These are phyloP conservation scores for Agonopterix arenella DNA, from an alignment of 2,888 invertebrate genomes.

Conservation along the genomic window DNA sequence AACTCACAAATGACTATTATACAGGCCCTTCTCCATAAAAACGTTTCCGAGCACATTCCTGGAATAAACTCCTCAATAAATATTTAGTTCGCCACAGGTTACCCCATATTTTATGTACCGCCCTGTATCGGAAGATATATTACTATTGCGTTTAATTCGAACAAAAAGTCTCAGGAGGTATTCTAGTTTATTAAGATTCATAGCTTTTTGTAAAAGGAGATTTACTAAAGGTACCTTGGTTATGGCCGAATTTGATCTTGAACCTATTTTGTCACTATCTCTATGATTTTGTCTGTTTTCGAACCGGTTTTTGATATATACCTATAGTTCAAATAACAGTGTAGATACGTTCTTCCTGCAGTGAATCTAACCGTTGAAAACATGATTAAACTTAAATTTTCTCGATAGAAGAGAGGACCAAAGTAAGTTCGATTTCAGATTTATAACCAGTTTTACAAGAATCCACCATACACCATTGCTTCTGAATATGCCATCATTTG, in stretches of 20 bases:
- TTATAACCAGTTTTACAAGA: no score
- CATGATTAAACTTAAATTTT: no score
- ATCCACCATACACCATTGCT: no score
- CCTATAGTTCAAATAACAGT: no score
- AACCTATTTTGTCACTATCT: no score
- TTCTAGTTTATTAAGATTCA: constrained; percentile 21
- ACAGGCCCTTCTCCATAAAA: constrained; percentile 17
- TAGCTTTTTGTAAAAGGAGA: constrained; percentile 3
- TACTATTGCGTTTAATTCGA: constrained; percentile 32
- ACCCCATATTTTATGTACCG: constrained; percentile 21
- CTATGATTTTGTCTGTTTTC: no score
- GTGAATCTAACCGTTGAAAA: no score
- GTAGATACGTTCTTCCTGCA: no score
- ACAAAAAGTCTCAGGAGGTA: constrained; percentile 18
- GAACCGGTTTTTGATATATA: no score
- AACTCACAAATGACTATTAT: constrained; percentile 6
- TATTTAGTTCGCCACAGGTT: constrained; percentile 30
- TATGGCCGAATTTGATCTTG: background rate
- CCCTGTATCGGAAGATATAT: constrained; percentile 23
- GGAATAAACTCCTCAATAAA: constrained; percentile 33
- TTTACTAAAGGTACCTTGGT: background rate
- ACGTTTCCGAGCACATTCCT: constrained; percentile 18
- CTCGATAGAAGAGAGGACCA: no score
- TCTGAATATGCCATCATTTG: no score
- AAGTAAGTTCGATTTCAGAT: no score